These are phyloP conservation scores for Chloebia gouldiae DNA, from an alignment of 2,113 vertebrate species.

Conservation along the genomic window DNA sequence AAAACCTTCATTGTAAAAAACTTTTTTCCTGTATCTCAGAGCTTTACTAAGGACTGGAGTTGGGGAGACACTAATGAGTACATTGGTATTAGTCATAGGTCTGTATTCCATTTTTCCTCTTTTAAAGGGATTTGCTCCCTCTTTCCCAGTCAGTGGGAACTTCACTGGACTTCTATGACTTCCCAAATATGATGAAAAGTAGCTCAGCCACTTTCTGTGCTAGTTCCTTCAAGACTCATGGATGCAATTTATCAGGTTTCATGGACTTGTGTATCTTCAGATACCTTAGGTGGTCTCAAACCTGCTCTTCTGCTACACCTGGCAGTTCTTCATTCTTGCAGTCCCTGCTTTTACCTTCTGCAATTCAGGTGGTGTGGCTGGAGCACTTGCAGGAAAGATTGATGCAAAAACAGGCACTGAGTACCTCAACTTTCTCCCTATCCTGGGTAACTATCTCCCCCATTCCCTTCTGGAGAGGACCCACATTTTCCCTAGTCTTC, in stretches of 20 bases:
- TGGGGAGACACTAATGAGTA: fast-evolving
- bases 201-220: not conserved
- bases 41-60: not conserved
- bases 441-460: not conserved
- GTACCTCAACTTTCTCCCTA: not conserved
- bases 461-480: not conserved
- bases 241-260: not conserved
- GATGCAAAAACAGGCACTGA: not conserved
- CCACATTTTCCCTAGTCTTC: not conserved
- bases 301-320: not conserved
- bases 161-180: not conserved
- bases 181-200: not conserved
- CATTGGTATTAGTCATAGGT: not conserved
- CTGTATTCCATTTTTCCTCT: not conserved
- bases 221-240: not conserved
- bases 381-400: not conserved
- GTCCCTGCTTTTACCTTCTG: not conserved
- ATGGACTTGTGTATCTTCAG: not conserved
- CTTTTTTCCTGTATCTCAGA: not conserved
- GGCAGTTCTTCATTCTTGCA: not conserved
- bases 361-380: not conserved
- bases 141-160: not conserved
- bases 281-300: not conserved
- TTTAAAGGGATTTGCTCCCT: not conserved
- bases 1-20: not conserved